Percentiles rank a stretch among this genome's conserved stretches.
Conservation (phyloP, 1,140 invertebrate species). For the Helicoverpa zea region DNA sequence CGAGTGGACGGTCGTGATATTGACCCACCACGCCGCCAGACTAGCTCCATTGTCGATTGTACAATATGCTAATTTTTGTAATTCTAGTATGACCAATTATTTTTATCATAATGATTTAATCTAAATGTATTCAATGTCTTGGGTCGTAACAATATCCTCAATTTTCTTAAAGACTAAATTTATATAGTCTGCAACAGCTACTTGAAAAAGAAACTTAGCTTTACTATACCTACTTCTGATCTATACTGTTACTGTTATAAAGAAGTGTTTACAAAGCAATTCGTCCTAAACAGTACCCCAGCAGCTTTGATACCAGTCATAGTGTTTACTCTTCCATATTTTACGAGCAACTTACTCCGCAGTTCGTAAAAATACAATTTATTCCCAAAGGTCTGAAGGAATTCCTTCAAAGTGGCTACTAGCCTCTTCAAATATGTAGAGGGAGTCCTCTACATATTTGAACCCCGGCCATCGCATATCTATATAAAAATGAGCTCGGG, state of each 20-base stretch:
- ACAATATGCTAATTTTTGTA: constrained; percentile 4
- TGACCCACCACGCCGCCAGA: constrained; percentile 4
- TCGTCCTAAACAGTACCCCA: neutral
- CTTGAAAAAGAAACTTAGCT: neutral
- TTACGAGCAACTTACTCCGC: constrained; percentile 21
- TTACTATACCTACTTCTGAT: too few species aligned
- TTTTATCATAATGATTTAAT: constrained; percentile 18
- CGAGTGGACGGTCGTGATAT: constrained; percentile 25
- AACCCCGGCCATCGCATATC: constrained; percentile 9
- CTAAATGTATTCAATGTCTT: neutral
- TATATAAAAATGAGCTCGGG: constrained; percentile 14
- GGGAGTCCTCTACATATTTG: too few species aligned
- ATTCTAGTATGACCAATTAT: neutral
- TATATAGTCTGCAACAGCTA: neutral
- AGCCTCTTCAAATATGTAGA: constrained; percentile 37
- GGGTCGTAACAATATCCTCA: neutral
- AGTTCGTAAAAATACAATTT: constrained; percentile 42
- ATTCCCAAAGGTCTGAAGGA: constrained; percentile 9
- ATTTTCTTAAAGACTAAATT: neutral
- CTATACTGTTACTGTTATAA: too few species aligned
- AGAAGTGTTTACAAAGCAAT: constrained; percentile 15
- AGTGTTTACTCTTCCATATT: constrained; percentile 19
- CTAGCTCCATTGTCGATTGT: neutral
- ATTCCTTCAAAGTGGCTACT: constrained; percentile 41
- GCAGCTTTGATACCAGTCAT: neutral